Base-by-base conservation (phyloP, 1,140 invertebrate species). In the Harpegnathos saltator region DNA sequence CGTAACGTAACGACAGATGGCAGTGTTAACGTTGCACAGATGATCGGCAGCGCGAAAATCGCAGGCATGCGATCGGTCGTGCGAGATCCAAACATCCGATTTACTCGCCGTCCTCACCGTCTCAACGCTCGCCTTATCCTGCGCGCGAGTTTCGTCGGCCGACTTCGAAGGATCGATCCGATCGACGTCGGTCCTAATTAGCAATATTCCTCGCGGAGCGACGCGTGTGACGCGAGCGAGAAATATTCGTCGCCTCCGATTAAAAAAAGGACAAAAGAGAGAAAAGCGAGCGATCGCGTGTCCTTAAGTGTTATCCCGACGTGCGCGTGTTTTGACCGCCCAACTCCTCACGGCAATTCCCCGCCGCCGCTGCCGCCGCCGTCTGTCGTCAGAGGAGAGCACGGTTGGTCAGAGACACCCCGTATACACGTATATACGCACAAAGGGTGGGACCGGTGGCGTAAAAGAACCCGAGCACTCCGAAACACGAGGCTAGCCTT, bases 401-500 rank as follows among this genome's bases (percentile, higher is more conserved):
- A 82, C 56, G 71, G 22, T 82, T 63, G 65, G 65, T 48, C 82
- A 50, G 85, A 73, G 82, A 83, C 85, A 87, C 85, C 85, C 85
- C 71, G 54, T 87, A 86, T 75, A 73, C 63, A 58, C 29, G 50
- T 78, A 78, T 78, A 81, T 82, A 63, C 82, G 82, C 63, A 82
- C 77, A 74, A 75, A 63, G 86, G 80, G 58, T 69, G 65, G 74
- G 84, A 86, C 85, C 75, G 75, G 75, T 80, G 74, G 68, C 80
- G 86, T 77, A 82, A 88, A 88, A 88, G 85, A 88, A 88, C 84
- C 85, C 86, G 78, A 68, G 69, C 85, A 62, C 69, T 84, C 83
- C 86, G 87, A 88, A 88, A 87, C 86, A 74, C 86, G 86, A 87
- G 83, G 86, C 86, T 75, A 66, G 82, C 75, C 85, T 84, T 77